Base-by-base conservation (phyloP, 2,888 invertebrate species). In the Diplazon laetatorius region DNA sequence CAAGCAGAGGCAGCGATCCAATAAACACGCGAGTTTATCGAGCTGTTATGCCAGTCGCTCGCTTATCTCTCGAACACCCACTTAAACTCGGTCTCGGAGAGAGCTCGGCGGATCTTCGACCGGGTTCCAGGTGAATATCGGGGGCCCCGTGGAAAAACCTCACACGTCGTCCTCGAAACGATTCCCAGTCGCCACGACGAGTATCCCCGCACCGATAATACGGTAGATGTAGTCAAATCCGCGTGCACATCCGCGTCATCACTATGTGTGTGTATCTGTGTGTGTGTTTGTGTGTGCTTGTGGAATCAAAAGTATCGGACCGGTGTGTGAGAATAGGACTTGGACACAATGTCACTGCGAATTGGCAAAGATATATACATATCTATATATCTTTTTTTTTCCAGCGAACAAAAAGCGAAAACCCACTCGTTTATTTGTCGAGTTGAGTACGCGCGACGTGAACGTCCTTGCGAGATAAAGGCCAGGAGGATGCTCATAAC, bases 41-140 rank as follows among this genome's bases (percentile, higher is more conserved):
- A 87, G 87, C 86, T 86, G 87, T 89, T 88, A 87, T 87, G 86
- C 88, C 86, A 85, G 87, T 84, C 85, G 84, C 82, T 76, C 85
- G 86, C 89, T 89, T 89, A 89, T 89, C 89, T 89, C 87, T 76
- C 82, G 87, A 87, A 90, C 90, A 89, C 89, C 89, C 89, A 90
- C 90, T 90, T 90, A 89, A 89, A 88, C 86, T 83, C 84, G 70
- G 85, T 80, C 9, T 48, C 55, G 10, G 73, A 39, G 62, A 37
- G 62, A 63, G 48, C 52, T 20, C 14, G 39, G 55, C 44, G 68
- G 42, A 50, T 44, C 71, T 63, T 68, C 46, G 68, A n/a, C n/a
- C 66, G 35, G 62, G 76, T 76, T 78, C 73, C 59, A 75, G 79
- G 76, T 78, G 79, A 78, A 75, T n/a, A n/a, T n/a, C 71, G 20